These are phyloP conservation scores for Oryzias celebensis DNA, from an alignment of 2,113 vertebrate species.

Conservation along the genomic window DNA sequence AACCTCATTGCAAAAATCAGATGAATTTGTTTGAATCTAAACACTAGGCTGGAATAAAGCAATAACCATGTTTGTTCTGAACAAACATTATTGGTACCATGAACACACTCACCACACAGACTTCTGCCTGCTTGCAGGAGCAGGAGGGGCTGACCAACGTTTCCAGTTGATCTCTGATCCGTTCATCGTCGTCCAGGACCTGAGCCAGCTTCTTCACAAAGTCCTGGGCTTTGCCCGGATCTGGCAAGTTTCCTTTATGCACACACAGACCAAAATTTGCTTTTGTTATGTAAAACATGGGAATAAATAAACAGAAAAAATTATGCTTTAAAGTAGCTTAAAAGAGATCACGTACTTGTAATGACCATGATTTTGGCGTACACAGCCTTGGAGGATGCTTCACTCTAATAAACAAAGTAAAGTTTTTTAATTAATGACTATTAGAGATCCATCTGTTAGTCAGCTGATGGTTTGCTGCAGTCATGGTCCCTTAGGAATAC, in stretches of 20 bases:
- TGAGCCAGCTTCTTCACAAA: conserved; percentile 99
- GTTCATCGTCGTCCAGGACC: conserved; percentile 95
- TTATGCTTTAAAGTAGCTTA: not conserved
- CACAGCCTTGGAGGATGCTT: conserved; percentile 93
- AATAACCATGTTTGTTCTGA: no score
- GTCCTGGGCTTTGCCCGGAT: conserved; percentile 97
- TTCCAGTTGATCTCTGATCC: conserved; percentile 90
- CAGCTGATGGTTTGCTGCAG: not conserved
- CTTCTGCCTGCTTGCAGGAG: conserved; percentile 96
- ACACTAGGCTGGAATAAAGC: no score
- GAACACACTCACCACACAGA: conserved; percentile 89
- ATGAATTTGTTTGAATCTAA: no score
- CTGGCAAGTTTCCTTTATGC: conserved; percentile 88
- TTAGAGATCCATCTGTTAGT: no score
- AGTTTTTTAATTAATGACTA: not conserved
- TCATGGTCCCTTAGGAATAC: conserved; percentile 66
- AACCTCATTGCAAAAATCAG: no score
- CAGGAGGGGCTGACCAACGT: conserved; percentile 92
- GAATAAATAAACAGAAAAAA: not conserved
- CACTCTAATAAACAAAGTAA: conserved; percentile 77
- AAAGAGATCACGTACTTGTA: conserved; percentile 82
- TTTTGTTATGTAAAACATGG: not conserved
- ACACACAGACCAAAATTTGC: conserved; percentile 7
- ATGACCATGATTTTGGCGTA: conserved; percentile 99
- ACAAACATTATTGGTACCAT: not conserved